These are phyloP conservation scores for Heliconius cydno DNA, from an alignment of 2,888 invertebrate species.

Conservation along the genomic window DNA sequence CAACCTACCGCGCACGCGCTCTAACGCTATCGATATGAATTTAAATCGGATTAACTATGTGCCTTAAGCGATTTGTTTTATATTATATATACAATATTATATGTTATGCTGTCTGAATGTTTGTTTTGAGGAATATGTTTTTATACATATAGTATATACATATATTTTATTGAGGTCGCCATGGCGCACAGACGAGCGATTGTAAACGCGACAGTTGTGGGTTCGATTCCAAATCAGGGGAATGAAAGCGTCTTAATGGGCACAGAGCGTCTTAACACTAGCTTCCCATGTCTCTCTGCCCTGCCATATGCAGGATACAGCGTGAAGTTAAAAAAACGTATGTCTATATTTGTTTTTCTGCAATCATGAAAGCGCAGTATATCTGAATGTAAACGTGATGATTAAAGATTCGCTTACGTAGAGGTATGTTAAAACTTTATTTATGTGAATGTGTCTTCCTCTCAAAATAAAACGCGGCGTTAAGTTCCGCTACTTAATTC, in stretches of 20 bases:
- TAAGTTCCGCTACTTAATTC: too few species aligned
- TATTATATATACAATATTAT: neutral
- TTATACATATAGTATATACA: neutral
- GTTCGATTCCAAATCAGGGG: neutral
- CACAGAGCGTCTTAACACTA: too few species aligned
- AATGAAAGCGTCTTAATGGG: neutral
- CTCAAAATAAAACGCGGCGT: too few species aligned
- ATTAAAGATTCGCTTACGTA: too few species aligned
- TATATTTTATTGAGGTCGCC: neutral
- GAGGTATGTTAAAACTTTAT: too few species aligned
- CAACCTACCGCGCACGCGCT: conserved; percentile 73
- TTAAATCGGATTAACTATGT: conserved; percentile 74
- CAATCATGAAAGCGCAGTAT: too few species aligned
- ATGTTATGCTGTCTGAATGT: neutral
- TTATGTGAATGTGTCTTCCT: too few species aligned
- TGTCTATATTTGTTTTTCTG: too few species aligned
- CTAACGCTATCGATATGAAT: conserved; percentile 71
- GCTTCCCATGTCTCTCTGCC: neutral
- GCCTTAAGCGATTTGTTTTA: conserved; percentile 51
- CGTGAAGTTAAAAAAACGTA: neutral
- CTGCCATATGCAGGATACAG: neutral
- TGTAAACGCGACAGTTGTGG: neutral
- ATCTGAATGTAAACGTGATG: too few species aligned
- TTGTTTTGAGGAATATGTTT: neutral
- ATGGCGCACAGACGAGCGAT: neutral